Base-by-base conservation (phyloP, 2,113 vertebrate species). In the Nannobrachium achirus region DNA sequence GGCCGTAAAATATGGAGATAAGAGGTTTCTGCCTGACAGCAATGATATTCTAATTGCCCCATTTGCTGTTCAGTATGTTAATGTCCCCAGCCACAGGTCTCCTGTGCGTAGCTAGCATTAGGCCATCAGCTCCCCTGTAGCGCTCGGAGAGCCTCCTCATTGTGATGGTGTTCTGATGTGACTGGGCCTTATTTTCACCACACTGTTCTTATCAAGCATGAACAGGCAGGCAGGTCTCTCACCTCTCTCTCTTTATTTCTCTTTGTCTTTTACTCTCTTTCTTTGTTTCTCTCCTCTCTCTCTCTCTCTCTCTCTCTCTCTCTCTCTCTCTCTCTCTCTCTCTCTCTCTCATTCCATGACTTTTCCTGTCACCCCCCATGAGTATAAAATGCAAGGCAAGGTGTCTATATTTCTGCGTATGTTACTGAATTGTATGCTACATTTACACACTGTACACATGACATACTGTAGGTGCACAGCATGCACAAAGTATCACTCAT, bases 181-280 rank as follows among this genome's bases (percentile, higher is more conserved):
- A 85, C 70, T 74, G 49, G 53, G 78, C 65, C 72, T 76, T 84
- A 80, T 76, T 88, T 82, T 76, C 63, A 25, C 76, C 83, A 75
- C 80, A 69, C 84, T 78, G 84, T 66, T 63, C 88, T 93, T 93
- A 93, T 91, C 93, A 93, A 90, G 81, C 82, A 79, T 71, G 63
- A 88, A 71, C 86, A 92, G 78, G 53, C 63, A 75, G 86, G 84
- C 60, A 71, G 9, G 63, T 64, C 81, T 74, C 79, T 58, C 19
- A n/a, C n/a, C n/a, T 71, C 69, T 66, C 10, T 69, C 25, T 67
- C 59, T n/a, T n/a, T n/a, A n/a, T n/a, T n/a, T n/a, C n/a, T n/a
- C n/a, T n/a, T n/a, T 0, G 1, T 62, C 18, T 56, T 25, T 7
- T 33, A 33, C 14, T 20, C 57, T 72, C 33, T 45, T 66, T 63